Evolutionary conservation across 2,113 vertebrate genomes (phyloP).

Genomic region (Megaptera novaeangliae): DNA sequence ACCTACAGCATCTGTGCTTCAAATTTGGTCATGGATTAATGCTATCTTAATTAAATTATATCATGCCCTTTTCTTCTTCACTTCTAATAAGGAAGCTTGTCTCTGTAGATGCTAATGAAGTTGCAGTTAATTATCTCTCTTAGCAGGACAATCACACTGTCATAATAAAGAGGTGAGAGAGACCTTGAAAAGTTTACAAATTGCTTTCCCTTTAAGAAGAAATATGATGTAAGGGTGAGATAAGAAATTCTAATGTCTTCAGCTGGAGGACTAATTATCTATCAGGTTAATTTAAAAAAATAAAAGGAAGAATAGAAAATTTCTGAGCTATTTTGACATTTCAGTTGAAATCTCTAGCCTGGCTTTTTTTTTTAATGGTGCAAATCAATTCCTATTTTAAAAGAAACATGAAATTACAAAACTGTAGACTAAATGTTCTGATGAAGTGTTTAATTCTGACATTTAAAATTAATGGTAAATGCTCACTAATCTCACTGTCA

Average conservation of each 20-base stretch:
- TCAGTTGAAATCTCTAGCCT: conserved; percentile 3
- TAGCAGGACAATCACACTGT: conserved; percentile 65
- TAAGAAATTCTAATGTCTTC: not conserved
- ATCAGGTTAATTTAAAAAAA: not conserved
- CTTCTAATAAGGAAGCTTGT: conserved; percentile 75
- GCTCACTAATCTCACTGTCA: conserved; percentile 5
- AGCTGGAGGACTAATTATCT: not conserved
- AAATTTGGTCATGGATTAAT: conserved; percentile 68
- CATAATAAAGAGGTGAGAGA: conserved; percentile 63
- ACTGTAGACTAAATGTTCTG: not conserved
- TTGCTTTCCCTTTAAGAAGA: conserved; percentile 48
- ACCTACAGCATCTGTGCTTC: conserved; percentile 43
- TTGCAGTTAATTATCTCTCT: conserved; percentile 76
- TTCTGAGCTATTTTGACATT: conserved; percentile 39
- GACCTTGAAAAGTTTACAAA: conserved; percentile 67
- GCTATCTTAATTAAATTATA: conserved; percentile 79
- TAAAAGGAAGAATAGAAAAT: not conserved
- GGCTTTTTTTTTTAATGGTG: not conserved
- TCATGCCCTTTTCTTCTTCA: conserved; percentile 70
- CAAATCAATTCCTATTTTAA: conserved; percentile 33
- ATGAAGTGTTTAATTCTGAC: conserved; percentile 38
- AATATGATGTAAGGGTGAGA: conserved; percentile 33
- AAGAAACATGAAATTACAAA: conserved; percentile 36
- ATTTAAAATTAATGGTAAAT: conserved; percentile 48
- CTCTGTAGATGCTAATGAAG: conserved; percentile 78